These are phyloP conservation scores for Porites australiensis DNA, from an alignment of 64 coral and sea anemone genomes.

Conservation along the genomic window DNA sequence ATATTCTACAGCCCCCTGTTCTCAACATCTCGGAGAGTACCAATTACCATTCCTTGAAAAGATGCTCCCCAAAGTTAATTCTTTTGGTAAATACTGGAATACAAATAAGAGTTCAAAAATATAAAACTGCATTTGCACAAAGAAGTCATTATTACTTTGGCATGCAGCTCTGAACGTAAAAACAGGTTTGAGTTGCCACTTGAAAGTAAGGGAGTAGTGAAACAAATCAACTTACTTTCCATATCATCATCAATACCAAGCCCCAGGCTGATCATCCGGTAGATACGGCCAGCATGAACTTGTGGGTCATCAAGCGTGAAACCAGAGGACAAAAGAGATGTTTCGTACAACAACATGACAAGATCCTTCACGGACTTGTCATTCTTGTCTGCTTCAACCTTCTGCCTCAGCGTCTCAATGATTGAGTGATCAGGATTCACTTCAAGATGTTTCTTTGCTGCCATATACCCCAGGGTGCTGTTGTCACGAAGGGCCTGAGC, in stretches of 20 bases:
- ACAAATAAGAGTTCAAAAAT: no score
- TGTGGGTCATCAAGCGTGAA: slow-evolving; percentile 98
- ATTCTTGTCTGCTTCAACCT: slow-evolving; percentile 93
- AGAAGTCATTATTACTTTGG: no score
- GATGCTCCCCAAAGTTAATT: no score
- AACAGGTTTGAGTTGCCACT: no score
- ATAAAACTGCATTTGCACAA: no score
- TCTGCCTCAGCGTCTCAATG: slow-evolving; percentile 81
- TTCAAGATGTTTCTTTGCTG: slow-evolving; percentile 97
- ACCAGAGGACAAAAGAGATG: slow-evolving; percentile 93
- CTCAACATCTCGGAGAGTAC: no score
- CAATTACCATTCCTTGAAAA: no score
- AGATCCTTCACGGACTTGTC: slow-evolving; percentile 99
- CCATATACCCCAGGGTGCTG: slow-evolving; percentile 98
- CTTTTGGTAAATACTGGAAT: no score
- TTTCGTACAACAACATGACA: slow-evolving; percentile 96
- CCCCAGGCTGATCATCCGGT: slow-evolving; percentile 96
- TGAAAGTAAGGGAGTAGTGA: background rate
- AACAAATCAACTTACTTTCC: slow-evolving; percentile 62
- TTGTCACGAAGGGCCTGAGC: slow-evolving; percentile 96
- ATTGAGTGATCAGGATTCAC: slow-evolving; percentile 97
- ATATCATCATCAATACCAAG: slow-evolving; percentile 97
- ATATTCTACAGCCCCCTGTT: no score
- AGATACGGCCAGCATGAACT: slow-evolving; percentile 95
- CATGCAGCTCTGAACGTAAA: no score